phyloP scores from a whole-genome alignment of 2,888 invertebrate genomes.

The Drosophila siamana region DNA sequence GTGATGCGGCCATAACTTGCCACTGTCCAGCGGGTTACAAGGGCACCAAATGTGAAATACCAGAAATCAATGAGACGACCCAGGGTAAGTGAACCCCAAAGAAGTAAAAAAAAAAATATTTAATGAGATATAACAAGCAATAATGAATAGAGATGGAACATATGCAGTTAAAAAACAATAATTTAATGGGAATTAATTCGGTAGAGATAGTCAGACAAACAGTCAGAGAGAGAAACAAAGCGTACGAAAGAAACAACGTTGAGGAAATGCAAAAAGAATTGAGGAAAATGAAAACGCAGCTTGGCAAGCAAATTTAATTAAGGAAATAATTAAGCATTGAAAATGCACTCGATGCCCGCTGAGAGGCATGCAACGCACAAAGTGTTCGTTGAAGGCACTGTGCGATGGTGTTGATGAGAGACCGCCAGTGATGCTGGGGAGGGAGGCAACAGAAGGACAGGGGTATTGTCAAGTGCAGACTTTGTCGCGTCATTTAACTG shows the following conservation, averaged over 20 bases:
- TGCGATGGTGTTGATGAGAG: background rate
- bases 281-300: slow-evolving; percentile 26
- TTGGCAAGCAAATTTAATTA: slow-evolving; percentile 76
- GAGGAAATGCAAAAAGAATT: slow-evolving; percentile 1
- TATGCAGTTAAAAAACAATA: slow-evolving; percentile 19
- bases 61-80: slow-evolving; percentile 84
- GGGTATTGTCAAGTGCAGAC: slow-evolving; percentile 30
- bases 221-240: background rate
- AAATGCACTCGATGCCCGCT: slow-evolving; percentile 63
- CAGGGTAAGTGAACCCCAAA: slow-evolving; percentile 81
- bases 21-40: slow-evolving; percentile 89
- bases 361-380: slow-evolving; percentile 28
- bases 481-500: slow-evolving; percentile 51
- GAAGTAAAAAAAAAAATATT: no score
- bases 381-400: slow-evolving; percentile 9
- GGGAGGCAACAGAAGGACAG: background rate
- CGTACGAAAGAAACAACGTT: background rate
- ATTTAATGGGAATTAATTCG: background rate
- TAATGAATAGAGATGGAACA: slow-evolving; percentile 50
- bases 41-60: slow-evolving; percentile 90
- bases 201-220: slow-evolving; percentile 3
- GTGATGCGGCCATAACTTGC: slow-evolving; percentile 91
- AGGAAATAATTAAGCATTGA: slow-evolving; percentile 81
- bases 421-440: no score
- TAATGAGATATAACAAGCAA: slow-evolving; percentile 36